Evolutionary conservation across 2,888 invertebrate species (phyloP).

Genomic region (Drosophila sordidula): DNA sequence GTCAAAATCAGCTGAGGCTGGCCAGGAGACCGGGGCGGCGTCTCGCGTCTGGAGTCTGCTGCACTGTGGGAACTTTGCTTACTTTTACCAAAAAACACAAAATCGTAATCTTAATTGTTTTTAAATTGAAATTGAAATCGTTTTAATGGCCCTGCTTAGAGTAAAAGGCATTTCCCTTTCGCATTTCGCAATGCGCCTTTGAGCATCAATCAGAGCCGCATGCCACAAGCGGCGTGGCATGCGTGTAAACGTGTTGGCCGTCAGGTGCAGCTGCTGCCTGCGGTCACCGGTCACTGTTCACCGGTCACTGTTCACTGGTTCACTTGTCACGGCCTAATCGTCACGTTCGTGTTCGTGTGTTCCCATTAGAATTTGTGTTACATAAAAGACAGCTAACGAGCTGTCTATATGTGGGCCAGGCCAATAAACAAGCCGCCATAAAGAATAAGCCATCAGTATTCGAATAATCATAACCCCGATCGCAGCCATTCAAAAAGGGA

Average conservation of each 20-base stretch:
- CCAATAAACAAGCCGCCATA: slow-evolving; percentile 34
- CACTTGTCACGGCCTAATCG: slow-evolving; percentile 17
- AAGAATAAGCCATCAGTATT: slow-evolving; percentile 29
- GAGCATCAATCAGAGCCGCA: slow-evolving; percentile 5
- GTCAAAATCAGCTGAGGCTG: slow-evolving; percentile 73
- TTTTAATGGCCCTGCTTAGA: slow-evolving; percentile 39
- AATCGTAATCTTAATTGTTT: slow-evolving; percentile 71
- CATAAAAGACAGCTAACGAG: slow-evolving; percentile 38
- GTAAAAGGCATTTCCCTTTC: slow-evolving; percentile 78
- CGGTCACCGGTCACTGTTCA: slow-evolving; percentile 17
- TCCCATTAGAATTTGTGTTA: slow-evolving; percentile 55
- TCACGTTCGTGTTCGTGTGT: slow-evolving; percentile 35
- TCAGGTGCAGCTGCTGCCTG: slow-evolving; percentile 25
- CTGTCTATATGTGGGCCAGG: slow-evolving; percentile 49
- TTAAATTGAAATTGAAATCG: slow-evolving; percentile 72
- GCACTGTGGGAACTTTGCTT: slow-evolving; percentile 52
- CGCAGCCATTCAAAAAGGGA: slow-evolving; percentile 67
- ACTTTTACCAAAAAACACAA: slow-evolving; percentile 64
- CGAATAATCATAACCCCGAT: slow-evolving; percentile 61
- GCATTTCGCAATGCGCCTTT: slow-evolving; percentile 44
- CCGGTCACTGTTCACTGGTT: slow-evolving; percentile 11
- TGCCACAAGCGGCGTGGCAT: background rate
- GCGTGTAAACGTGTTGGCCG: no score
- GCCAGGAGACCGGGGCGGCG: no score
- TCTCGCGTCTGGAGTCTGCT: background rate